Conservation (phyloP, 2,888 invertebrate genomes). For the Polyommatus iphigenia region DNA sequence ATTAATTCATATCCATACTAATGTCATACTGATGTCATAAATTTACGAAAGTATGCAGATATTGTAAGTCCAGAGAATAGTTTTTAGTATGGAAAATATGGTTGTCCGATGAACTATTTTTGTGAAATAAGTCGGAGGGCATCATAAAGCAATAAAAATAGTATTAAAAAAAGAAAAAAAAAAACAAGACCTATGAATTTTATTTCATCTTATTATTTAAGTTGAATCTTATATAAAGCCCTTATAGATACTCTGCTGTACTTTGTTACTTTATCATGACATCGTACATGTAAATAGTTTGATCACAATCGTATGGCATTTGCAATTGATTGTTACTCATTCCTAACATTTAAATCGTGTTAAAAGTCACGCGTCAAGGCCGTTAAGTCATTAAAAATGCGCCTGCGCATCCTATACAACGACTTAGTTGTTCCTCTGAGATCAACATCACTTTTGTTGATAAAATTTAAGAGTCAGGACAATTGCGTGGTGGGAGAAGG, state of each 20-base stretch:
- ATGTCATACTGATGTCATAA: no score
- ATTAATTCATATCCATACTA: not conserved
- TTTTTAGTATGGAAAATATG: not conserved
- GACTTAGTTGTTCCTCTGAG: not conserved
- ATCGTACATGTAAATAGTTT: conserved; percentile 31
- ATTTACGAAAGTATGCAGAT: no score
- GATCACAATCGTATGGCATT: conserved; percentile 19
- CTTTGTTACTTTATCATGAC: not conserved
- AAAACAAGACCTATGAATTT: no score
- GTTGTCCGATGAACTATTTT: not conserved
- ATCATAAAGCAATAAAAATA: no score
- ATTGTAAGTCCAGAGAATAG: not conserved
- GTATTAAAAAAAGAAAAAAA: no score
- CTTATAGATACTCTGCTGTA: not conserved
- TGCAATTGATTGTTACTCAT: conserved; percentile 37
- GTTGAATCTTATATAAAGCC: not conserved
- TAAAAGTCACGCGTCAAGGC: conserved; percentile 74
- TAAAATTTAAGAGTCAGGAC: not conserved
- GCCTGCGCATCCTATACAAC: conserved; percentile 41
- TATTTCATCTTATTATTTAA: no score
- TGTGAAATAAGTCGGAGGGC: not conserved
- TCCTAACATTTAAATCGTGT: conserved; percentile 59
- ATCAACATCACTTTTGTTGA: not conserved
- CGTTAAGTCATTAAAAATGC: conserved; percentile 47
- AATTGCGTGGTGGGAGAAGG: no score